Evolutionary conservation across 2,113 vertebrate species (phyloP), one percentile per base, ranked within the genome.

Genomic region (Carlito syrichta): DNA sequence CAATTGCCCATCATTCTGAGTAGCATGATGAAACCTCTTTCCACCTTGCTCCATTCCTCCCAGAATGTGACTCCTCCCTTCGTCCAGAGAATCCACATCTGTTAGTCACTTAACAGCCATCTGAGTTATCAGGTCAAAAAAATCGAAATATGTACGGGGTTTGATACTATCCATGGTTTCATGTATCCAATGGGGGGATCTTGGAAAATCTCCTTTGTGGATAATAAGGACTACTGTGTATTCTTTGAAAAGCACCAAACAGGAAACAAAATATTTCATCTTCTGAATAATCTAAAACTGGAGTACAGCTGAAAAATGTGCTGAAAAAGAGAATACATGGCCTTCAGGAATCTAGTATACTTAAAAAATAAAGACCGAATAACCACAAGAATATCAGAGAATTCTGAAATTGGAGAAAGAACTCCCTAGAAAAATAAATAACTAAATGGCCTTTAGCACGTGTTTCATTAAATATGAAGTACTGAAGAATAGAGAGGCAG

Each of bases 391-490:
- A 68, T 95, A 77, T 84, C 62, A 95, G 52, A 54, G 43, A 96
- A 27, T 60, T 92, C 87, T 95, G 48, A 84, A 83, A 68, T 1
- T 94, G 19, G 66, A 71, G 23, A 43, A 71, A 76, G 40, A 95
- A 45, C n/a, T 78, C 60, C 43, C 6, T 56, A 71, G 74, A 86
- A 86, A 97, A 94, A 86, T 11, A 93, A 89, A 52, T 78, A 93
- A 52, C 38, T 62, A 73, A 91, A 81, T 40, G 60, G 2, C 12
- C 71, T 71, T 89, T 68, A 84, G 86, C 27, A 5, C 3, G 1
- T 66, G 23, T 86, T 94, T 94, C 27, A 92, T 88, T 82, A 66
- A 85, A 77, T 35, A 89, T 38, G 58, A 96, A 96, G 48, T 60
- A 38, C 1, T 63, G 76, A 91, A 78, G 9, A 92, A 38, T 32